Percentiles rank a stretch among this genome's conserved stretches.
phyloP scores from a whole-genome alignment of 2,113 vertebrate species.

The Podarcis raffonei region DNA sequence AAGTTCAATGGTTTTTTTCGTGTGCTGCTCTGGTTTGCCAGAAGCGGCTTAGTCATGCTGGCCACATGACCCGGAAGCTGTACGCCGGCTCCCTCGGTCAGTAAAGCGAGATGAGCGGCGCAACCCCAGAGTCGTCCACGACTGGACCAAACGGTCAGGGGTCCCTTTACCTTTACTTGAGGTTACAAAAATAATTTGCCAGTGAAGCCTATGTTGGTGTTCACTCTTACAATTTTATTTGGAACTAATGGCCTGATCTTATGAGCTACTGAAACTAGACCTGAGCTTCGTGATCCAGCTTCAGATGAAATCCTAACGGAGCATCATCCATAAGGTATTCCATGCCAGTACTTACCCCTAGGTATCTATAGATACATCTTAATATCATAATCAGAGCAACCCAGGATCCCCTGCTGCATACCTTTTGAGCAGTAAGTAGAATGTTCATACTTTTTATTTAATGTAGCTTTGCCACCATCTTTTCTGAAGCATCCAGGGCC shows the following conservation, averaged over 20 bases:
- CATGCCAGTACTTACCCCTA: not conserved
- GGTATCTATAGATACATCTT: not conserved
- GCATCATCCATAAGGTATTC: not conserved
- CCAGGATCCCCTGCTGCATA: not conserved
- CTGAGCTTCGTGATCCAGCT: not conserved
- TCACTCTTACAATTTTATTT: not conserved
- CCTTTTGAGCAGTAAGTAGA: not conserved
- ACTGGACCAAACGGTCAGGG: too few species aligned
- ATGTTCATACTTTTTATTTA: too few species aligned
- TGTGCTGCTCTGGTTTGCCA: too few species aligned
- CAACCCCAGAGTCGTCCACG: too few species aligned
- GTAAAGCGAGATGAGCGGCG: too few species aligned
- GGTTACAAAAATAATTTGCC: not conserved
- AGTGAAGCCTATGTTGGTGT: not conserved
- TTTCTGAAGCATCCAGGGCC: too few species aligned
- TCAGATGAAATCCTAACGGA: not conserved
- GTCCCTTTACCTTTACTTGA: not conserved
- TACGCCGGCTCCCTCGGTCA: too few species aligned
- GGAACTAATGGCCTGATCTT: not conserved
- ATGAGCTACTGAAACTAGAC: not conserved
- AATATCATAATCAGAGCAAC: not conserved
- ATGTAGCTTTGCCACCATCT: too few species aligned
- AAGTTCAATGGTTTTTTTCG: too few species aligned
- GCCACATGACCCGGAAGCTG: too few species aligned
- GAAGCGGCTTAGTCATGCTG: too few species aligned